Evolutionary conservation across 2,113 vertebrate species (phyloP).

Genomic region (Cinclus mexicanus): DNA sequence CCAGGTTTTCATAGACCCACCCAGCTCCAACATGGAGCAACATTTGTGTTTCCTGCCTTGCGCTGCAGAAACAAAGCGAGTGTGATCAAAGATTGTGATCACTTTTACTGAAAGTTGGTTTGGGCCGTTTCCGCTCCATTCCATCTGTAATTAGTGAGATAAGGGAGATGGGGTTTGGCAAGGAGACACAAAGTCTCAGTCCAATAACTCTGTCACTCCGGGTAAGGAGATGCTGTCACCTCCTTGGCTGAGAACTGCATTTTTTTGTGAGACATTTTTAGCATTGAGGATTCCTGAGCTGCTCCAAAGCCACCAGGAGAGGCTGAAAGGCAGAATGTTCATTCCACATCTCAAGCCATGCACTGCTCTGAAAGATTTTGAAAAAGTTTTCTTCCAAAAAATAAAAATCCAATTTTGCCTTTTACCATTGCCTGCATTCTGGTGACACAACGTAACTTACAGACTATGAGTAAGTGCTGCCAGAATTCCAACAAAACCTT

Average conservation of each 20-base stretch:
- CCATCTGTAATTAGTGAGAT: conserved; percentile 46
- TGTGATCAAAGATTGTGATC: background rate
- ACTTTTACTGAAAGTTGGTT: background rate
- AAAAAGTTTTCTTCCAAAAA: background rate
- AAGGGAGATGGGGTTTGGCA: conserved; percentile 45
- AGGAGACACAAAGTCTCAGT: background rate
- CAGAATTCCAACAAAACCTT: background rate
- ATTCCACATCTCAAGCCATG: background rate
- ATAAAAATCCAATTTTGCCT: background rate
- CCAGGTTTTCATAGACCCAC: background rate
- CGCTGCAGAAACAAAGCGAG: background rate
- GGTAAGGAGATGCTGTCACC: background rate
- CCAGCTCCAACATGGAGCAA: background rate
- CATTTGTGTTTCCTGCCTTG: background rate
- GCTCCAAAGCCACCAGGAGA: background rate
- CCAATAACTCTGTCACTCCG: background rate
- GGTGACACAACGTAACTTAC: rapidly evolving
- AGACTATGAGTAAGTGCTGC: background rate
- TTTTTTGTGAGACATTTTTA: background rate
- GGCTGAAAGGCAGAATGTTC: background rate
- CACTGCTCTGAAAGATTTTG: background rate
- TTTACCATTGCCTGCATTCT: background rate
- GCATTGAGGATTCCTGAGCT: background rate
- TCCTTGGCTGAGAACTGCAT: background rate
- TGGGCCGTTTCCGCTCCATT: background rate